Evolutionary conservation across 2,888 invertebrate species (phyloP).

Genomic region (Subacronicta megacephala): DNA sequence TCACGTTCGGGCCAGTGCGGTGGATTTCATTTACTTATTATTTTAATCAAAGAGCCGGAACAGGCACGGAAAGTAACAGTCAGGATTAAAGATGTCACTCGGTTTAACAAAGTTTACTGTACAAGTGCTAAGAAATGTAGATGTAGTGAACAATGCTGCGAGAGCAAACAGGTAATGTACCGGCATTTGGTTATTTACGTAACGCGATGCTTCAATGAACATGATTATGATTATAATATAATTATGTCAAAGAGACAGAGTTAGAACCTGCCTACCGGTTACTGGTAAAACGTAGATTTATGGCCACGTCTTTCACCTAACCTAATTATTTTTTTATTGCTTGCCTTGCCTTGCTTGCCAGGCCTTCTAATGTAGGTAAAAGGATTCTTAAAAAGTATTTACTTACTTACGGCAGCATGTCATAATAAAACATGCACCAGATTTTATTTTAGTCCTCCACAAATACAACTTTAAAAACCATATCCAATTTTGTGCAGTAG

Average conservation of each 20-base stretch:
- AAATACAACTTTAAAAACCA: too few species aligned
- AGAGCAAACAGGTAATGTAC: conserved; percentile 78
- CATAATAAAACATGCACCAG: too few species aligned
- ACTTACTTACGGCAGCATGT: too few species aligned
- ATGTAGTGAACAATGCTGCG: conserved; percentile 63
- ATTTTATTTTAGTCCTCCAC: too few species aligned
- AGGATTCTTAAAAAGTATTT: too few species aligned
- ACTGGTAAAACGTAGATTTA: not conserved
- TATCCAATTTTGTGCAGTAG: too few species aligned
- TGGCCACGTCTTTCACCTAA: not conserved
- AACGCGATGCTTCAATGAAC: conserved; percentile 52
- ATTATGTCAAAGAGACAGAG: too few species aligned
- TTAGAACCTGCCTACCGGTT: too few species aligned
- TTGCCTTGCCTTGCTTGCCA: too few species aligned
- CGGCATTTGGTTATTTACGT: conserved; percentile 77
- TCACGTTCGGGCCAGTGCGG: not conserved
- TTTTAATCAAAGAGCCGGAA: conserved; percentile 1
- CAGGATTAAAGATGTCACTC: conserved; percentile 73
- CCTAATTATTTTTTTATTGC: too few species aligned
- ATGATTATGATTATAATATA: too few species aligned
- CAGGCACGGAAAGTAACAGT: conserved; percentile 41
- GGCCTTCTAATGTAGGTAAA: too few species aligned
- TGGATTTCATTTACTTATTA: conserved; percentile 18
- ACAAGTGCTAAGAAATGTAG: conserved; percentile 78
- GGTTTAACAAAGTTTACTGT: conserved; percentile 74